A percentile compares a stretch with the other conserved stretches of the same genome.
Conservation (phyloP, 2,113 vertebrate genomes). For the Sorex fumeus region DNA sequence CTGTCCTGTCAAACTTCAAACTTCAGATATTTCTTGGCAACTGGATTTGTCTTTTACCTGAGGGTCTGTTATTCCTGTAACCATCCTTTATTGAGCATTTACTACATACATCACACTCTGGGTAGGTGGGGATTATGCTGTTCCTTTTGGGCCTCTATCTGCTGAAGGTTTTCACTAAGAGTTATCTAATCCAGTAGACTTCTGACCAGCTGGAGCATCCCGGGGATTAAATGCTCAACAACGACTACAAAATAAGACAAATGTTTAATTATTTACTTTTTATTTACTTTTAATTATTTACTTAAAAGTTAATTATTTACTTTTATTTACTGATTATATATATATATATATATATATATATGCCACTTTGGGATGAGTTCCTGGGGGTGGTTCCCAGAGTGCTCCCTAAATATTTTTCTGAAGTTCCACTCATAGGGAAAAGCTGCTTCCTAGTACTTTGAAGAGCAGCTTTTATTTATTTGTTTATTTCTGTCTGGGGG, state of each 20-base stretch:
- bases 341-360: not conserved
- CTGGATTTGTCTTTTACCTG: slow-evolving; percentile 63
- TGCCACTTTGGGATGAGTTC: too few species aligned
- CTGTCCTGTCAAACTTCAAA: slow-evolving; percentile 58
- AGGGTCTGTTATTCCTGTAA: slow-evolving; percentile 46
- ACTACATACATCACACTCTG: not conserved
- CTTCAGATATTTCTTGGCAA: slow-evolving; percentile 65
- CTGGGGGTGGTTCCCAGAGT: not conserved
- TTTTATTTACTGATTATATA: too few species aligned
- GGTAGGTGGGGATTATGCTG: not conserved
- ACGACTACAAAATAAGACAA: not conserved
- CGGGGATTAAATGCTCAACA: not conserved
- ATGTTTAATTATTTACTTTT: too few species aligned
- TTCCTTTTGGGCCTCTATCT: slow-evolving; percentile 40
- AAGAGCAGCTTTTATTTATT: too few species aligned
- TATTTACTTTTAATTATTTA: too few species aligned
- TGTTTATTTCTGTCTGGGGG: too few species aligned
- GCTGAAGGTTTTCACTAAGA: slow-evolving; percentile 4
- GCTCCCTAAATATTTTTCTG: not conserved
- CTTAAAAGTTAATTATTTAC: too few species aligned
- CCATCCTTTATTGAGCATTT: slow-evolving; percentile 55
- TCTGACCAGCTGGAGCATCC: not conserved
- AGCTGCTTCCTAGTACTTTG: not conserved
- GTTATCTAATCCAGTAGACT: not conserved
- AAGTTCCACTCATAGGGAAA: not conserved